phyloP scores from a whole-genome alignment of 2,113 vertebrate species.

The Puma concolor region DNA sequence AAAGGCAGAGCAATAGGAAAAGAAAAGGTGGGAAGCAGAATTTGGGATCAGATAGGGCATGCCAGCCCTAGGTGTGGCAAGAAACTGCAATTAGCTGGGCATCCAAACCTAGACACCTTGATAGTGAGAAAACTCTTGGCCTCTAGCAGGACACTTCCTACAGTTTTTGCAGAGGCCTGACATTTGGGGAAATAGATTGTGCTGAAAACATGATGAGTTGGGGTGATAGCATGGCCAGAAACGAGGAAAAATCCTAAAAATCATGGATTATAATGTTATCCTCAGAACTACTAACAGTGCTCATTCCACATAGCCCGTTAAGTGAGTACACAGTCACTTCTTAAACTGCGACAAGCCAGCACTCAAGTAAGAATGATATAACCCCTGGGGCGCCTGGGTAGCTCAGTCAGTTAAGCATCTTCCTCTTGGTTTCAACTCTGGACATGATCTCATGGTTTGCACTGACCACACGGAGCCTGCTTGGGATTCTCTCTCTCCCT shows the following conservation, averaged over 20 bases:
- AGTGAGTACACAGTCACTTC: neutral
- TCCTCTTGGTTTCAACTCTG: too few relatives aligned
- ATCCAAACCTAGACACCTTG: too few relatives aligned
- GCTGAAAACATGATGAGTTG: neutral
- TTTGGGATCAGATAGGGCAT: neutral
- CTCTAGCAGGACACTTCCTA: neutral
- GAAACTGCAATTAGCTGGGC: rapidly evolving
- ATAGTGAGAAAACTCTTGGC: neutral
- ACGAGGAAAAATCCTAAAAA: neutral
- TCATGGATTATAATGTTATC: neutral
- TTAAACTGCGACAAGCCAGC: neutral
- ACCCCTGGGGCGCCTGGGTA: neutral
- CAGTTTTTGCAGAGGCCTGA: neutral
- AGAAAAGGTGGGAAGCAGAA: neutral
- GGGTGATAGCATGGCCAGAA: neutral
- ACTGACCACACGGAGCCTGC: too few relatives aligned
- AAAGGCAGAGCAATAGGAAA: neutral
- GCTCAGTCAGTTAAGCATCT: too few relatives aligned
- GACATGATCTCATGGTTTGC: too few relatives aligned
- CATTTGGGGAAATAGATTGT: too few relatives aligned
- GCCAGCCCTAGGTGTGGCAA: neutral
- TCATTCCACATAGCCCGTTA: neutral
- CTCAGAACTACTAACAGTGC: neutral
- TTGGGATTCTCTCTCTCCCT: too few relatives aligned
- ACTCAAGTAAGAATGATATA: neutral